Conservation (phyloP, 2,113 vertebrate genomes). For the Lepisosteus osseus region DNA sequence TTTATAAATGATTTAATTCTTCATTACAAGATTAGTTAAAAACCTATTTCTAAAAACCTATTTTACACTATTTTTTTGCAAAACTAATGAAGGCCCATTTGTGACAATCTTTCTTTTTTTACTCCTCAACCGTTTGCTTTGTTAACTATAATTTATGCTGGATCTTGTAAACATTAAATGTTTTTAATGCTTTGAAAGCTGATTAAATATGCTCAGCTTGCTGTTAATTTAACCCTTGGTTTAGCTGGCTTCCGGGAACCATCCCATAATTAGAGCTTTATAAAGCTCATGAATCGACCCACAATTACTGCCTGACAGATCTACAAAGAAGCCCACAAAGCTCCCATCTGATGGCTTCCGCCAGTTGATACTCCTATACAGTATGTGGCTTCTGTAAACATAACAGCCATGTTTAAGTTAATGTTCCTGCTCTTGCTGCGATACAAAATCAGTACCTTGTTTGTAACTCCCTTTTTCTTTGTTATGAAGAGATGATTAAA, state of each 20-base stretch:
- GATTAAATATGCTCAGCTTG: constrained; percentile 48
- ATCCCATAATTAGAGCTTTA: constrained; percentile 48
- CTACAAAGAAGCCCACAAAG: constrained; percentile 44
- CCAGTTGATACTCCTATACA: constrained; percentile 14
- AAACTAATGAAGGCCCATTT: background rate
- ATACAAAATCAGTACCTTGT: no score
- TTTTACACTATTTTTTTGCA: no score
- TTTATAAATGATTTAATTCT: no score
- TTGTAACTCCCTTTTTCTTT: no score
- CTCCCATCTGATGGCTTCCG: constrained; percentile 48
- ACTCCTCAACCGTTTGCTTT: constrained; percentile 9
- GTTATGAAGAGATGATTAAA: no score
- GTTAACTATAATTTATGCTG: constrained; percentile 26
- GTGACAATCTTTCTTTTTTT: background rate
- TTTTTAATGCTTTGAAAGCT: constrained; percentile 38
- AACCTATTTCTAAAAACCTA: no score
- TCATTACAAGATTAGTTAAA: no score
- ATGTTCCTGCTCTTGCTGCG: no score
- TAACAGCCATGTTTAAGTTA: no score
- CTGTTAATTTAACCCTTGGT: constrained; percentile 46
- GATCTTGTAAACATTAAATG: constrained; percentile 4
- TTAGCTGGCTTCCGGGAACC: constrained; percentile 36
- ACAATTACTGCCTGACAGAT: constrained; percentile 45
- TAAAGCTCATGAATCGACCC: constrained; percentile 23
- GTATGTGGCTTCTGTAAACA: no score